Evolutionary conservation across 1,140 invertebrate species (phyloP), one percentile per base, ranked within the genome.

Genomic region (Delia radicum): DNA sequence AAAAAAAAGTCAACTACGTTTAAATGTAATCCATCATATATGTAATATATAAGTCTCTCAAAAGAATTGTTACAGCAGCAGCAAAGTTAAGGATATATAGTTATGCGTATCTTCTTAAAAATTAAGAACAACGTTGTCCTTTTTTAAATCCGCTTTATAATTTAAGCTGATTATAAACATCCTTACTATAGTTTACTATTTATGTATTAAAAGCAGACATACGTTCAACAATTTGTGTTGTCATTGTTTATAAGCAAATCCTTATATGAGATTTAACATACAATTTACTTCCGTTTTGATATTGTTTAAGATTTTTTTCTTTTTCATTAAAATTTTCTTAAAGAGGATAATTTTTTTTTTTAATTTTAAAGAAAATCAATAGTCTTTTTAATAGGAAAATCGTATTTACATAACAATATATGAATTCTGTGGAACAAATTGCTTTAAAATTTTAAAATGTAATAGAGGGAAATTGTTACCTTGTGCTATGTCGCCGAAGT

Each of bases 141-240:
- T 69, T 69, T 63, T 69, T 69, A 69, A 69, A 69, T 69, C 65
- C 65, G 65, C 65, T 69, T 69, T 69, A 33, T 33, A 69, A 33
- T 69, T 69, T 69, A 69, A 69, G 65, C 65, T 69, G 65, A 69
- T 69, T 69, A 69, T 37, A 33, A 69, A 69, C 65, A 69, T 69
- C 33, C 65, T 69, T 33, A 37, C 63, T 67, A 15, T 37, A 24
- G 24, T 69, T 0, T 1, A 10, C 12, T 48, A 4, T 67, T 15
- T 33, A 18, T 37, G n/a, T n/a, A n/a, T n/a, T n/a, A n/a, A n/a
- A n/a, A n/a, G 48, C 18, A 21, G 48, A 55, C 48, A 55, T 55
- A 55, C 48, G 48, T 55, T 55, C 18, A 55, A 55, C n/a, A 55
- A 55, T 21, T 21, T n/a, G 48, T 55, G 18, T 21, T 55, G 42